Conservation (phyloP, 2,797 vertebrate species). For the Spinus pinus region DNA sequence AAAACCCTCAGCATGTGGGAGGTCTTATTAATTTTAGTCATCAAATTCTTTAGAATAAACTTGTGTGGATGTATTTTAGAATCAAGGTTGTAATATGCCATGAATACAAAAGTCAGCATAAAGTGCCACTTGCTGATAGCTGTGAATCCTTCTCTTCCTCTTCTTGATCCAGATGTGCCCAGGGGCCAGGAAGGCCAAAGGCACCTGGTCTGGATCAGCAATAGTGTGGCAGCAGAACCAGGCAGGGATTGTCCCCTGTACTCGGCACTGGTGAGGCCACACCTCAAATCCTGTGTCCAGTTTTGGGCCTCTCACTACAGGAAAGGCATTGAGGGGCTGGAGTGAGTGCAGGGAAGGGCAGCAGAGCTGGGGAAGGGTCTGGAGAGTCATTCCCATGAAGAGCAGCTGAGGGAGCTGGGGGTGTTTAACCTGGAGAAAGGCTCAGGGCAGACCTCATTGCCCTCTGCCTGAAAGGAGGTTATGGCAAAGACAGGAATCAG, state of each 20-base stretch:
- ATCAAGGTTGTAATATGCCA: background rate
- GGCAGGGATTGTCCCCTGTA: background rate
- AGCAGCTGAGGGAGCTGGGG: background rate
- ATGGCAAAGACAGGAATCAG: background rate
- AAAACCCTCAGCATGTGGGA: background rate
- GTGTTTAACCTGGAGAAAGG: background rate
- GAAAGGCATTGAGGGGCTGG: background rate
- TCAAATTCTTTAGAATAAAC: background rate
- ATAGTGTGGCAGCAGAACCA: background rate
- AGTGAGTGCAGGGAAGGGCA: accelerated
- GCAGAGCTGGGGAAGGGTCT: accelerated
- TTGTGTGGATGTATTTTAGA: background rate
- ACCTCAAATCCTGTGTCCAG: background rate
- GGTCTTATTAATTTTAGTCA: background rate
- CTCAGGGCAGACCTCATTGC: background rate
- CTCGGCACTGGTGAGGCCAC: background rate
- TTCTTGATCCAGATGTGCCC: background rate
- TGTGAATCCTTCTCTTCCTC: background rate
- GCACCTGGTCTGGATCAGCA: background rate
- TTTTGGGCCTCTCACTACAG: background rate
- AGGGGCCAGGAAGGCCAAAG: background rate
- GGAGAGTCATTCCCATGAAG: background rate
- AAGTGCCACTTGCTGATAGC: background rate
- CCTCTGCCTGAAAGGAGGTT: background rate
- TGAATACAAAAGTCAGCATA: background rate